phyloP scores from a whole-genome alignment of 2,888 invertebrate species.

The Ectropis crepuscularia region DNA sequence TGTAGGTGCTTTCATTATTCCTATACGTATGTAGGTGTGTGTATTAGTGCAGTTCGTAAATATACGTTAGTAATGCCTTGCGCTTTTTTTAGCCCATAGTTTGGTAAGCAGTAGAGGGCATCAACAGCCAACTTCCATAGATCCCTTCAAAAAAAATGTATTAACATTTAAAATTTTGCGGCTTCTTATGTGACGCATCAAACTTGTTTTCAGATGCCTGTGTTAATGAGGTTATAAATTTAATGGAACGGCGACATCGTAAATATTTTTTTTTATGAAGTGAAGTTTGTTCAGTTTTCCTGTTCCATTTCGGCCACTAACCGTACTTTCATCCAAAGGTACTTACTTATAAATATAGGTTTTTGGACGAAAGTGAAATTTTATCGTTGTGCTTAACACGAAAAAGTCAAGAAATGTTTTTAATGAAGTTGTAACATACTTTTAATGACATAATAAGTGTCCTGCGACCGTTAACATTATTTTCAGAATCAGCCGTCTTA shows the following conservation, averaged over 20 bases:
- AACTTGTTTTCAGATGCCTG: neutral
- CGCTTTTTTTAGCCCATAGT: too few species aligned
- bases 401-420: conserved; percentile 35
- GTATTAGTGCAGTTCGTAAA: too few species aligned
- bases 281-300: conserved; percentile 43
- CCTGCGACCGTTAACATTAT: conserved; percentile 3
- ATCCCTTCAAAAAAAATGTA: too few species aligned
- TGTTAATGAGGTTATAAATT: conserved; percentile 1
- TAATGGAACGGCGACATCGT: neutral
- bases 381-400: conserved; percentile 42
- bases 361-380: conserved; percentile 39
- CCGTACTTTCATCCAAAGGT: conserved; percentile 26
- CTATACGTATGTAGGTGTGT: too few species aligned
- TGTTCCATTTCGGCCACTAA: conserved; percentile 48
- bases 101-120: too few species aligned
- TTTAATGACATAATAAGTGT: conserved; percentile 33
- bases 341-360: conserved; percentile 32
- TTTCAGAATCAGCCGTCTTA: neutral
- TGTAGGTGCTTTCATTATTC: too few species aligned
- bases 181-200: neutral
- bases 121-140: too few species aligned
- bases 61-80: too few species aligned
- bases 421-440: conserved; percentile 30
- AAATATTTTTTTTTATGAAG: conserved; percentile 31
- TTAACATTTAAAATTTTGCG: too few species aligned